Evolutionary conservation across 2,113 vertebrate genomes (phyloP).

Genomic region (Aldabrachelys gigantea): DNA sequence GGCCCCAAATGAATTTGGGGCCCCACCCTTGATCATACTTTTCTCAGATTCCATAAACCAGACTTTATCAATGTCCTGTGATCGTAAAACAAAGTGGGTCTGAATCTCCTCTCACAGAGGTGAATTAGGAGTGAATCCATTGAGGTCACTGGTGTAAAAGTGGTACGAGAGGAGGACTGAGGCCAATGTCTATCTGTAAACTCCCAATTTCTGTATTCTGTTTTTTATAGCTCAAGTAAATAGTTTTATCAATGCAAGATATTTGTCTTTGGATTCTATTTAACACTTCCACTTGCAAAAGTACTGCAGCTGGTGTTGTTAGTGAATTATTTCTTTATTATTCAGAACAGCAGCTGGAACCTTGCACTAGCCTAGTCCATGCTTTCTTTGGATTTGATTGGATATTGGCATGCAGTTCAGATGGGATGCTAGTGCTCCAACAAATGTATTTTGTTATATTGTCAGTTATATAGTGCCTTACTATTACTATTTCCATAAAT

Average conservation of each 20-base stretch:
- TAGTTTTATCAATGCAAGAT: slow-evolving; percentile 45
- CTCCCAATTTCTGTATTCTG: not conserved
- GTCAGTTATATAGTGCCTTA: slow-evolving; percentile 26
- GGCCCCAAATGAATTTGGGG: not conserved
- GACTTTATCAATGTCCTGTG: not conserved
- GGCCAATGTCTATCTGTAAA: not conserved
- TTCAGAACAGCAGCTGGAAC: slow-evolving; percentile 68
- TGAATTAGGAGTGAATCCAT: fast-evolving
- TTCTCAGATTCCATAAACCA: not conserved
- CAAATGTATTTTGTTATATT: slow-evolving; percentile 48
- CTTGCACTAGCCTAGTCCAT: slow-evolving; percentile 25
- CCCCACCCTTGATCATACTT: fast-evolving
- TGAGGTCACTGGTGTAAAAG: not conserved
- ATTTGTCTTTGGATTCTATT: slow-evolving; percentile 68
- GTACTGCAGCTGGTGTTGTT: slow-evolving; percentile 55
- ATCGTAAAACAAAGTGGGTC: not conserved
- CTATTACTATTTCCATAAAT: slow-evolving; percentile 58
- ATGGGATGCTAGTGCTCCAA: slow-evolving; percentile 20
- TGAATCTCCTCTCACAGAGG: fast-evolving
- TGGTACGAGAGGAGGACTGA: not conserved
- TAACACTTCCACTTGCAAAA: slow-evolving; percentile 65
- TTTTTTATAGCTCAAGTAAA: not conserved
- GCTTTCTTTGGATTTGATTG: slow-evolving; percentile 63
- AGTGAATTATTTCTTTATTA: slow-evolving; percentile 68
- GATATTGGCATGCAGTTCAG: slow-evolving; percentile 32